A percentile compares a stretch with the other conserved stretches of the same genome.
These are phyloP conservation scores for Gymnothorax javanicus DNA, from an alignment of 2,797 vertebrate genomes.

Conservation along the genomic window DNA sequence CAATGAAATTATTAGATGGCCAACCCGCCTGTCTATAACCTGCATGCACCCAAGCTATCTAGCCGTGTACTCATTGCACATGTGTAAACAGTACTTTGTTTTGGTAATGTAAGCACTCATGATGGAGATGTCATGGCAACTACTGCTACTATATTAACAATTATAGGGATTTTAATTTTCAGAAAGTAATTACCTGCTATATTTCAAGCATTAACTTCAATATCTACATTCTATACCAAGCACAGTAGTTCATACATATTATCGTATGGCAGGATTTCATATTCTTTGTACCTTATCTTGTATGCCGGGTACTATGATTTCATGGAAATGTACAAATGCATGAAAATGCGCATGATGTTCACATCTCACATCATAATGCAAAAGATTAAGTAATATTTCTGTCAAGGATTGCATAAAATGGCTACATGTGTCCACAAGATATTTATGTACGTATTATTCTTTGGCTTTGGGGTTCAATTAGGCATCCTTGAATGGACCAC, in stretches of 20 bases:
- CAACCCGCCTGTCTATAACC: too few species aligned
- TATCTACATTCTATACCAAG: background rate
- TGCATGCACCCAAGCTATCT: too few species aligned
- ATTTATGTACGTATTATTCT: background rate
- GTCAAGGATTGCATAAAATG: background rate
- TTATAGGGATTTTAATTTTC: background rate
- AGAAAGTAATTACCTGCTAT: background rate
- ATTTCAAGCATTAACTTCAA: background rate
- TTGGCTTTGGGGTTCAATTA: background rate
- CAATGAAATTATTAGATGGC: too few species aligned
- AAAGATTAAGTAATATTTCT: background rate
- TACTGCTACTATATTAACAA: background rate
- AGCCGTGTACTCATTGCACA: too few species aligned
- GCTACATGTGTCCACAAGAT: background rate
- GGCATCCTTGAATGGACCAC: too few species aligned
- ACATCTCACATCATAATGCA: background rate
- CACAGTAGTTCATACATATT: background rate
- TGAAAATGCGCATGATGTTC: background rate
- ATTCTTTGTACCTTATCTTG: background rate
- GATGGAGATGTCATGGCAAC: background rate
- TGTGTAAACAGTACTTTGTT: background rate
- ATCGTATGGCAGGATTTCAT: background rate
- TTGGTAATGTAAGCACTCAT: background rate
- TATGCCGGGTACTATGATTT: background rate
- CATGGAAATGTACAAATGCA: background rate